Conservation (phyloP, 2,113 vertebrate genomes). For the Egretta garzetta region DNA sequence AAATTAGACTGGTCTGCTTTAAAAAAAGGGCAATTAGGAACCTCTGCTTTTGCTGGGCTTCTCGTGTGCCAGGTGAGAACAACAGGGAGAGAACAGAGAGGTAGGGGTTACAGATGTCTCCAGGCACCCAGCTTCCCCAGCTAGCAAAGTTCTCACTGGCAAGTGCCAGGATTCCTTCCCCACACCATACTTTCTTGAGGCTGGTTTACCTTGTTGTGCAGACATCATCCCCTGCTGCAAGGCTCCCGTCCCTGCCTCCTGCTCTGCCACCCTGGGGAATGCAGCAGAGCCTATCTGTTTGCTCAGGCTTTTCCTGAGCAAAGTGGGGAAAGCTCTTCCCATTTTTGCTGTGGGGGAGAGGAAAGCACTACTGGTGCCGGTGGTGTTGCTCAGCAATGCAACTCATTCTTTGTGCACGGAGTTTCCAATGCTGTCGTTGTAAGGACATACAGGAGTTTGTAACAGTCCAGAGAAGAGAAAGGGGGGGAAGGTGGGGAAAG, state of each 20-base stretch:
- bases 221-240: neutral
- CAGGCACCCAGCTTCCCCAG: neutral
- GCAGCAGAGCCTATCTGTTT: neutral
- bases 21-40: neutral
- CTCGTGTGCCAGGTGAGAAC: neutral
- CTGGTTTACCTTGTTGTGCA: neutral
- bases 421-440: neutral
- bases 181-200: neutral
- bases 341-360: neutral
- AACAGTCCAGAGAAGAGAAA: neutral
- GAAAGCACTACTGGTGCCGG: neutral
- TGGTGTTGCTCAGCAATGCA: rapidly evolving
- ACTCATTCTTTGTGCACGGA: neutral
- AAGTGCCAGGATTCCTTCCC: neutral
- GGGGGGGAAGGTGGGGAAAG: neutral
- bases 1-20: neutral
- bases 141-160: neutral
- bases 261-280: neutral
- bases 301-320: neutral
- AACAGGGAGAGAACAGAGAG: neutral
- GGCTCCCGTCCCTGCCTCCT: neutral
- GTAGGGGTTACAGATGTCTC: neutral
- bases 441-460: no score
- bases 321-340: neutral
- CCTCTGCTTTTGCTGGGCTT: neutral